phyloP scores from a whole-genome alignment of 2,113 vertebrate genomes.

The Lepus timidus region DNA sequence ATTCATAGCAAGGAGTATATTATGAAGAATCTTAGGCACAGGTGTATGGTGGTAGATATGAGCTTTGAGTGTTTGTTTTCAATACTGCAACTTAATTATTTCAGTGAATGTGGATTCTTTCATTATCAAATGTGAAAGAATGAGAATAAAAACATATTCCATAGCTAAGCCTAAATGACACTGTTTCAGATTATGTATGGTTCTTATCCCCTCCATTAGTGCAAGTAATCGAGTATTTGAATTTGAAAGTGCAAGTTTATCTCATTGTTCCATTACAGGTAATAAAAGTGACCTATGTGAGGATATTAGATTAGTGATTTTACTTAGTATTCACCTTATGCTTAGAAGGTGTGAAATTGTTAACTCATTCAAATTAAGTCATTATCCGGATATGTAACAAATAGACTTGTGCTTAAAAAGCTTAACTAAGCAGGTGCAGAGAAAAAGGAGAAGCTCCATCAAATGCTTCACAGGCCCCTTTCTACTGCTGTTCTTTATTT shows the following conservation, averaged over 20 bases:
- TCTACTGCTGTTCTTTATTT: conserved; percentile 59
- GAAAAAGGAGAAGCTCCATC: conserved; percentile 48
- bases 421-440: conserved; percentile 73
- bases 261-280: conserved; percentile 72
- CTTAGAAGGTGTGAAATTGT: conserved; percentile 82
- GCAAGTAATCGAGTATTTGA: conserved; percentile 79
- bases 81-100: conserved; percentile 27
- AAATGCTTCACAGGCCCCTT: conserved; percentile 60
- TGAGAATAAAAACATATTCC: conserved; percentile 40
- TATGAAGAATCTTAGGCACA: neutral
- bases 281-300: conserved; percentile 79
- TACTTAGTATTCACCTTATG: conserved; percentile 79
- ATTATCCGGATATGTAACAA: conserved; percentile 79
- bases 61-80: conserved; percentile 48
- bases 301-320: conserved; percentile 77
- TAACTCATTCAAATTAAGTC: conserved; percentile 79
- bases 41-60: neutral
- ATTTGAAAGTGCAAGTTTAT: conserved; percentile 73
- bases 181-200: conserved; percentile 66
- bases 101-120: neutral
- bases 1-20: neutral
- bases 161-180: conserved; percentile 57
- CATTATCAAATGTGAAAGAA: conserved; percentile 32
- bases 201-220: conserved; percentile 79
- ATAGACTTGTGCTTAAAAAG: conserved; percentile 75